Evolutionary conservation across 2,113 vertebrate species (phyloP), one percentile per base, ranked within the genome.

Genomic region (Vidua chalybeata): DNA sequence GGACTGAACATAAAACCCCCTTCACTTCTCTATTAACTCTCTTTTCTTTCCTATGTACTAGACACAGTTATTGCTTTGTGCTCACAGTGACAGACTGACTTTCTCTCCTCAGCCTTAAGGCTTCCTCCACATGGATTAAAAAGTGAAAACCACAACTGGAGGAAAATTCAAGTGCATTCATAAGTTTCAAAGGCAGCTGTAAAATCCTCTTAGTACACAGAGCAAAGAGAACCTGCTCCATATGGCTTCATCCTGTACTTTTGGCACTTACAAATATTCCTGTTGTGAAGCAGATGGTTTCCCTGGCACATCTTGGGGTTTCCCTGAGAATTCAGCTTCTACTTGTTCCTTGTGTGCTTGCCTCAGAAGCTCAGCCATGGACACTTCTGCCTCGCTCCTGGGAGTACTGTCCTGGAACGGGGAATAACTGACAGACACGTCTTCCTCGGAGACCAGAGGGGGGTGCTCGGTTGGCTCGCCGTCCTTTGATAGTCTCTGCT

Each of bases 371-470:
- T 99, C 98, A 62, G 98, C 75, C 94, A 97, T 96, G 10, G 97
- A 96, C 15, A 78, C 66, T 28, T 98, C 98, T 21, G 97, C 96
- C 28, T 98, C 98, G 2, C 93, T 98, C 98, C 98, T 98, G 62
- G 98, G 98, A 78, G 98, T 97, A 17, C 94, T 93, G 77, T 99
- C 99, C 33, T 98, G 98, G 77, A 99, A 98, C 3, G 98, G 98
- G 73, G 99, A 98, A 83, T 97, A 98, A 94, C 98, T 99, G 74
- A 97, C 97, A 91, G 99, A 99, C 68, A 99, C 97, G 6, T 99
- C 99, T 94, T 99, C 99, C 82, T 98, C 98, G 3, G 98, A 99
- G 75, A 99, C 99, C 15, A 99, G 90, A 7, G 99, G 98, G 22
- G 99, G 99, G 13, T 98, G 98, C n/a, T 98, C 97, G 28, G 95